phyloP scores from a whole-genome alignment of 2,888 invertebrate genomes.

The Leptopilina myrica region DNA sequence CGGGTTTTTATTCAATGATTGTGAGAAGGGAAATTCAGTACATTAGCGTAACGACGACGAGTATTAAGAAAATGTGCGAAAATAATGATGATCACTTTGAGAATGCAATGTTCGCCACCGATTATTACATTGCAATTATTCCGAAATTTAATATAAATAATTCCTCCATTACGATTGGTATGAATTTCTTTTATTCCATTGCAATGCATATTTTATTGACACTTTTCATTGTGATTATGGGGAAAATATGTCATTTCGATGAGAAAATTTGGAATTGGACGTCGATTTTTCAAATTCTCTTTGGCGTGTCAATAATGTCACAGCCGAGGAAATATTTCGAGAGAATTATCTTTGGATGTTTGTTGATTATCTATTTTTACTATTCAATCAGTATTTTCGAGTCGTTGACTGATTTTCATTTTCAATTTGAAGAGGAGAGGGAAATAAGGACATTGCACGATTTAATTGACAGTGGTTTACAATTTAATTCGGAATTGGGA shows the following conservation, averaged over 20 bases:
- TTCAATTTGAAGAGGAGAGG: background rate
- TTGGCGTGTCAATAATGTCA: background rate
- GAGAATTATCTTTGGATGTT: background rate
- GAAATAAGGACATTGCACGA: background rate
- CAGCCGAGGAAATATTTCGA: background rate
- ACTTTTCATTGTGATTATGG: background rate
- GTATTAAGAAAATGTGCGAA: background rate
- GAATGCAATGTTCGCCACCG: background rate
- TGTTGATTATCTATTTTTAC: background rate
- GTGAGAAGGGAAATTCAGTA: background rate
- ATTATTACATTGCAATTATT: background rate
- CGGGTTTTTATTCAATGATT: background rate
- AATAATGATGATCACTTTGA: background rate
- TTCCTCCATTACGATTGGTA: background rate
- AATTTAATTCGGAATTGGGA: background rate
- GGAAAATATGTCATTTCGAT: background rate
- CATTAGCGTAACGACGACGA: background rate
- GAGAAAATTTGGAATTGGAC: background rate
- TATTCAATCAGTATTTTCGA: background rate
- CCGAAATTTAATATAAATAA: background rate
- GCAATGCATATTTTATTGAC: background rate
- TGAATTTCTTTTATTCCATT: background rate
- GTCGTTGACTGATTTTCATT: background rate
- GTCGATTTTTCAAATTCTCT: background rate
- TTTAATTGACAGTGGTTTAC: background rate